phyloP scores from a whole-genome alignment of 2,888 invertebrate species.

The Cataglyphis altisquamis region DNA sequence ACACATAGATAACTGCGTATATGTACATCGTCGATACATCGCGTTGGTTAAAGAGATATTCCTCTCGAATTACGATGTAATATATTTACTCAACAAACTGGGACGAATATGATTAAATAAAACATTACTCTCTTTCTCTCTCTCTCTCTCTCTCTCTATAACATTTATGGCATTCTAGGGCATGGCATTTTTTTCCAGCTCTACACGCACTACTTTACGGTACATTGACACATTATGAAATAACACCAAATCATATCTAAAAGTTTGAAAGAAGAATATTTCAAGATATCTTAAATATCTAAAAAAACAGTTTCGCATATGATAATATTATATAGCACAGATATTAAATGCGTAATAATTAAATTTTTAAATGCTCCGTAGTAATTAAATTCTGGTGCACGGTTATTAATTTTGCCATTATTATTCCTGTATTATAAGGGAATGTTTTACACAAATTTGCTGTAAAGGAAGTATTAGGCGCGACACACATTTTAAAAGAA shows the following conservation, averaged over 20 bases:
- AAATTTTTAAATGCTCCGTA: background rate
- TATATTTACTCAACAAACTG: constrained; percentile 46
- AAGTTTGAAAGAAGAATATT: background rate
- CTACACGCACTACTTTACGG: background rate
- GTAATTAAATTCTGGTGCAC: background rate
- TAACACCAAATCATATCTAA: background rate
- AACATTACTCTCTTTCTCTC: constrained; percentile 38
- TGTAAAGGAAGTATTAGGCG: background rate
- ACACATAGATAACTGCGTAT: background rate
- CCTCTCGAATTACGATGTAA: background rate
- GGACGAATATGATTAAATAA: constrained; percentile 68
- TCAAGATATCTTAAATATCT: background rate
- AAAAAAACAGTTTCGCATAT: background rate
- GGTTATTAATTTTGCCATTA: background rate
- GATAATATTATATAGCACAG: background rate
- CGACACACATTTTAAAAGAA: background rate
- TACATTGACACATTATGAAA: background rate
- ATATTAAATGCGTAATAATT: background rate
- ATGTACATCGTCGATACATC: background rate
- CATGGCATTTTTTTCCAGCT: background rate
- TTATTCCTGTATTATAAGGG: background rate
- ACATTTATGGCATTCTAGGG: background rate
- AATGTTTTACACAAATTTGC: background rate
- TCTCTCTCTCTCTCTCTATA: constrained; percentile 3
- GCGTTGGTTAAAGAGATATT: background rate